These are phyloP conservation scores for Drosophila ogumai DNA, from an alignment of 1,140 invertebrate genomes.

Conservation along the genomic window DNA sequence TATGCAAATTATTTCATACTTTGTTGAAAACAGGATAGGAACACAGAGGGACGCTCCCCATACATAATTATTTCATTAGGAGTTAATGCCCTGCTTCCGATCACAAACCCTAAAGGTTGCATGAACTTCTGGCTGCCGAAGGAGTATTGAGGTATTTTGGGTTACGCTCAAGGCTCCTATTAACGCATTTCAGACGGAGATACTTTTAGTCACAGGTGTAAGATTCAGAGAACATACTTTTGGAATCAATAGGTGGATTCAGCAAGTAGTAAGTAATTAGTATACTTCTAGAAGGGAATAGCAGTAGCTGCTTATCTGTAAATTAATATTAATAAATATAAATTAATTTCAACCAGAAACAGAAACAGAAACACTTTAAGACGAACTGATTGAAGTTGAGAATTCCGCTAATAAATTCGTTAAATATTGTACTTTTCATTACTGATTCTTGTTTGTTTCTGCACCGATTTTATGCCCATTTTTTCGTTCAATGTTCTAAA, in stretches of 20 bases:
- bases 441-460: neutral
- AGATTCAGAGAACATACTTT: neutral
- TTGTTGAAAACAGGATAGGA: constrained; percentile 14
- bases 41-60: neutral
- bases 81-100: constrained; percentile 38
- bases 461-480: neutral
- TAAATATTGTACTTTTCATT: neutral
- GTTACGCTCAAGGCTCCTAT: neutral
- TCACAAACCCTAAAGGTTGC: constrained; percentile 2
- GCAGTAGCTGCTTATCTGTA: too few species aligned
- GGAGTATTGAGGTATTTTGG: neutral
- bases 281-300: neutral
- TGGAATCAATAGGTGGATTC: neutral
- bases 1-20: constrained; percentile 33
- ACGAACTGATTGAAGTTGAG: too few species aligned
- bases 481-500: neutral
- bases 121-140: neutral
- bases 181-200: neutral
- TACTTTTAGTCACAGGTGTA: neutral
- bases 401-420: too few species aligned
- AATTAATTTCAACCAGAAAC: too few species aligned
- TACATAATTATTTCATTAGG: constrained; percentile 46
- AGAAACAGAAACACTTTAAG: too few species aligned
- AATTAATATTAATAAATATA: too few species aligned
- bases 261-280: neutral